Evolutionary conservation across 1,140 invertebrate species (phyloP).

Genomic region (Reticulitermes speratus): DNA sequence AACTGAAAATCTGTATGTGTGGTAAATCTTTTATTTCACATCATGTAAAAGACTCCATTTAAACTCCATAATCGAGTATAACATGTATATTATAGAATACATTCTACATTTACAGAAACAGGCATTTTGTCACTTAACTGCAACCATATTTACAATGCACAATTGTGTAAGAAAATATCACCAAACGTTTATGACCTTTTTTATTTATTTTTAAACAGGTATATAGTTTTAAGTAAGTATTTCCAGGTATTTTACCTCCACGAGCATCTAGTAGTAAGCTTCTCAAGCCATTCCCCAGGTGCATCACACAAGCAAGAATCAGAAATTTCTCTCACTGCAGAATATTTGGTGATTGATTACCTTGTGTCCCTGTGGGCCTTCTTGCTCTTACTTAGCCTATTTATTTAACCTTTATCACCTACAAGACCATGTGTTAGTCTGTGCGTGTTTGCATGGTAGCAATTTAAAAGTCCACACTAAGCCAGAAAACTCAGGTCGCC

Average conservation of each 20-base stretch:
- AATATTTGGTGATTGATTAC: constrained; percentile 2
- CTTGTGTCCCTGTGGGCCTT: not conserved
- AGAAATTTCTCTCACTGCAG: not conserved
- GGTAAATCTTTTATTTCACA: constrained; percentile 34
- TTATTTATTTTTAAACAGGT: constrained; percentile 27
- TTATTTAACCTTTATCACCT: too few relatives aligned
- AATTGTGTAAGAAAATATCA: constrained; percentile 35
- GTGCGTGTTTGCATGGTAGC: too few relatives aligned
- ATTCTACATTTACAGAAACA: constrained; percentile 35
- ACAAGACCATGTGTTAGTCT: too few relatives aligned
- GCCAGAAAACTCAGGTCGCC: too few relatives aligned
- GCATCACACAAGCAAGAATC: not conserved
- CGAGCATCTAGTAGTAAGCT: not conserved
- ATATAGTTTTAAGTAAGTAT: constrained; percentile 27
- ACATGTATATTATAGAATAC: constrained; percentile 36
- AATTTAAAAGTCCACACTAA: too few relatives aligned
- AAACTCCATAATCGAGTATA: constrained; percentile 34
- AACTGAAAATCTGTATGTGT: not conserved
- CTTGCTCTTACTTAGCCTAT: not conserved
- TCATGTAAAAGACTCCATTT: constrained; percentile 34
- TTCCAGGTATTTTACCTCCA: constrained; percentile 26
- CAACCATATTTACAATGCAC: constrained; percentile 34
- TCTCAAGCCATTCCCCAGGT: constrained; percentile 13
- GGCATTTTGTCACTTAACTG: constrained; percentile 26
- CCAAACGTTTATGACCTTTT: constrained; percentile 31